phyloP scores from a whole-genome alignment of 30 jellyfish, hydroid and myxozoan species.

The Aurelia sp. region DNA sequence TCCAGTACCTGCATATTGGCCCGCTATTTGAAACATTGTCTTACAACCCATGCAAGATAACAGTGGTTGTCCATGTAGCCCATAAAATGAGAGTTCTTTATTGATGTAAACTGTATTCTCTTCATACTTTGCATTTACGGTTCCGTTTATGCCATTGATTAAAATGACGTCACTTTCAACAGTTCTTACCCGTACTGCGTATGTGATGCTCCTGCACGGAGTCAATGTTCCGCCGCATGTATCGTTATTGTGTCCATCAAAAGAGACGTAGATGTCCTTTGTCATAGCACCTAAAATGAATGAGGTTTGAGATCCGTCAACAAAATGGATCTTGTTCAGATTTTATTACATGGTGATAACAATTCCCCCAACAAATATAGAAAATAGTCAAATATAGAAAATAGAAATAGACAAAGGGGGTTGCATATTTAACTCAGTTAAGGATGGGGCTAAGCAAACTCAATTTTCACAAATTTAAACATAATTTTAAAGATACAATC shows the following conservation, averaged over 20 bases:
- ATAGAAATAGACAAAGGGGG: too few species aligned
- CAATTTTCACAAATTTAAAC: too few species aligned
- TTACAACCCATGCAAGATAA: not conserved
- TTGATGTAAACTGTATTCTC: not conserved
- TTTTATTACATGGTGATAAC: too few species aligned
- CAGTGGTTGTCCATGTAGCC: conserved; percentile 23
- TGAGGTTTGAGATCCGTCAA: not conserved
- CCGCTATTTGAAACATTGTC: not conserved
- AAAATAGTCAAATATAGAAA: too few species aligned
- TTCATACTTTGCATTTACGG: conserved; percentile 15
- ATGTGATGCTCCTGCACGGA: conserved; percentile 21
- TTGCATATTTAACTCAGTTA: too few species aligned
- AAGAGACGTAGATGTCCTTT: conserved; percentile 15
- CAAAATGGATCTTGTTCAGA: not conserved
- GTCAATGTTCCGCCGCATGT: conserved; percentile 25
- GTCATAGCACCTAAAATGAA: conserved; percentile 3
- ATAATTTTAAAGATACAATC: too few species aligned
- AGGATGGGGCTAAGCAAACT: too few species aligned
- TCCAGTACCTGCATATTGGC: not conserved
- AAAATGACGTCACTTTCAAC: conserved; percentile 2
- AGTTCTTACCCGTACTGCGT: conserved; percentile 10
- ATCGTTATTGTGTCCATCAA: conserved; percentile 18
- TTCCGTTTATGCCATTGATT: conserved; percentile 31
- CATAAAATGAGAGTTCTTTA: not conserved
- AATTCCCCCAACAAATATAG: too few species aligned